Evolutionary conservation across 2,797 vertebrate genomes (phyloP).

Genomic region (Enteromius mattozi): DNA sequence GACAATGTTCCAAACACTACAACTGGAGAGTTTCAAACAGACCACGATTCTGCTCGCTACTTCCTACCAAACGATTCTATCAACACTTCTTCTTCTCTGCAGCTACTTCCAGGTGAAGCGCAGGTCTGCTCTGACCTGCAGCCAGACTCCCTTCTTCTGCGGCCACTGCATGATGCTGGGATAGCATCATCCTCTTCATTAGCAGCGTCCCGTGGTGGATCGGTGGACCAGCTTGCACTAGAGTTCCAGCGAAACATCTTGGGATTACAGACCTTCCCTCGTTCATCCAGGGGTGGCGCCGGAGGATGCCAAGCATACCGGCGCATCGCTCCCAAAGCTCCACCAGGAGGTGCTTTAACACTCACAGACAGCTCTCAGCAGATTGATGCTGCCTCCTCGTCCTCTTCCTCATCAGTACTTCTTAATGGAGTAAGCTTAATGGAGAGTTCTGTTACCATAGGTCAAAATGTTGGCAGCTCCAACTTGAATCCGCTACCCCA

Average conservation of each 20-base stretch:
- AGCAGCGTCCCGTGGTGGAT: conserved; percentile 63
- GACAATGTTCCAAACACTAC: conserved; percentile 93
- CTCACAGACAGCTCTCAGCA: conserved; percentile 77
- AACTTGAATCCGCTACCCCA: conserved; percentile 81
- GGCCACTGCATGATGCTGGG: conserved; percentile 84
- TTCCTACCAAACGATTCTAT: conserved; percentile 83
- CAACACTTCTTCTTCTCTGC: conserved; percentile 71
- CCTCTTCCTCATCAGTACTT: conserved; percentile 79
- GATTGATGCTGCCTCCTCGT: conserved; percentile 82
- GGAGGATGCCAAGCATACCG: conserved; percentile 87
- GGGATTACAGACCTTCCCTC: conserved; percentile 87
- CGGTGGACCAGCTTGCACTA: conserved; percentile 85
- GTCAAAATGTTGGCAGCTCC: conserved; percentile 36
- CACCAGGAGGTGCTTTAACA: conserved; percentile 73
- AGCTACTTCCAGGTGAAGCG: conserved; percentile 66
- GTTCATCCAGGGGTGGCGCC: conserved; percentile 80
- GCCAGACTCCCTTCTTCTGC: conserved; percentile 86
- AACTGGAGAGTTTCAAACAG: conserved; percentile 85
- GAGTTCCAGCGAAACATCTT: conserved; percentile 90
- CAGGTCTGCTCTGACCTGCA: conserved; percentile 82
- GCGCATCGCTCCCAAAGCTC: conserved; percentile 92
- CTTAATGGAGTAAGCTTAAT: conserved; percentile 80
- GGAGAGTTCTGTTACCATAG: conserved; percentile 56
- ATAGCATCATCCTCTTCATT: conserved; percentile 77
- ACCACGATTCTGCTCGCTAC: conserved; percentile 78